Evolutionary conservation across 2,797 vertebrate genomes (phyloP), one percentile per base, ranked within the genome.

Genomic region (Pelobates cultripes): DNA sequence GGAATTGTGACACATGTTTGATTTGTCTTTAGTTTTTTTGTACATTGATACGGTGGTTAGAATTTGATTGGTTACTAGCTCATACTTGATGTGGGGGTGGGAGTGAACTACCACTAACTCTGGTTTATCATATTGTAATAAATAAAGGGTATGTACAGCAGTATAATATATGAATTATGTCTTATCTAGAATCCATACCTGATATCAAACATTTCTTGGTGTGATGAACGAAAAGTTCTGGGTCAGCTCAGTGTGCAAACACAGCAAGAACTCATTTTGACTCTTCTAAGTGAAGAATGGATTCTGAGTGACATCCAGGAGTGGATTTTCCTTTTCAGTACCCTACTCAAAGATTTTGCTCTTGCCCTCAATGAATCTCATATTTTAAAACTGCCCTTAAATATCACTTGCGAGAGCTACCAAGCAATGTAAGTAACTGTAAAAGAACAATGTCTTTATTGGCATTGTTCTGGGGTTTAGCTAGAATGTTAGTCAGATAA

Each of bases 371-470:
- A 80, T 74, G 64, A 68, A 55, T 44, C 77, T 60, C 41, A 77
- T 17, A 60, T 85, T 41, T 43, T 7, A 60, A 72, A 51, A 63
- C 43, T 86, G 28, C 70, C 41, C 41, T 57, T 60, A 2, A 81
- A 87, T 41, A 0, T 85, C 47, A 79, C 84, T 7, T 84, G 84
- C 63, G 70, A 61, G 28, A 78, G 47, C 72, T 87, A 83, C 15
- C 82, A 85, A 66, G 71, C 61, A 14, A 55, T 84, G 85, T 83
- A 77, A 86, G 85, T 86, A 69, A 17, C 3, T 45, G n/a, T 57
- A 57, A 57, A 7, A 57, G 10, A 40, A 40, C 10, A 28, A 51
- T 51, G 61, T 64, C 17, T 64, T n/a, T 7, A 28, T 28, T 40
- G n/a, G 7, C n/a, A 4, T n/a, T 61, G 14, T 5, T 40, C n/a